Conservation (phyloP, 37 sponge, comb jelly and placozoan genomes). For the Diacarnus erythraeanus region DNA sequence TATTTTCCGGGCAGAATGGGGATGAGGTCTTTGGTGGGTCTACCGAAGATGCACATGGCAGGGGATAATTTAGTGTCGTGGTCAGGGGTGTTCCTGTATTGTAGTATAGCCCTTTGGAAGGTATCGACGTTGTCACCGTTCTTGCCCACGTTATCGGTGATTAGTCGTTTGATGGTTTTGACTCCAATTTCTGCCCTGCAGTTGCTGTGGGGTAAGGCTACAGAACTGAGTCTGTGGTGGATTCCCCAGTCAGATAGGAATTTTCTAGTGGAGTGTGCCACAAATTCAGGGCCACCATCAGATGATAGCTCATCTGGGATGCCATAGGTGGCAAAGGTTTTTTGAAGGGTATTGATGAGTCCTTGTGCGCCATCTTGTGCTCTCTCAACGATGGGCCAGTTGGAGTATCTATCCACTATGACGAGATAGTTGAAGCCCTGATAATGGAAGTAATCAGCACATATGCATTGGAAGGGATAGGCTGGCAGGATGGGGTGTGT, state of each 20-base stretch:
- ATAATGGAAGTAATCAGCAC: constrained; percentile 38
- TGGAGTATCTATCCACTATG: constrained; percentile 41
- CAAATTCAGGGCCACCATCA: constrained; percentile 41
- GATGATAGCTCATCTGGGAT: constrained; percentile 49
- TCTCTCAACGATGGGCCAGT: constrained; percentile 48
- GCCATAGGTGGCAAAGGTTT: constrained; percentile 31
- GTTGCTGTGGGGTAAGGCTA: constrained; percentile 43
- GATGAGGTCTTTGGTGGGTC: too few relatives aligned
- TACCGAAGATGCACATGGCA: too few relatives aligned
- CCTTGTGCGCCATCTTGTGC: constrained; percentile 28
- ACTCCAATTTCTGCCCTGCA: too few relatives aligned
- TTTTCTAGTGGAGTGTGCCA: constrained; percentile 10
- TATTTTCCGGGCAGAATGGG: constrained; percentile 47
- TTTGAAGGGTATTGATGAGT: constrained; percentile 25
- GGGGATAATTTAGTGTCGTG: too few relatives aligned
- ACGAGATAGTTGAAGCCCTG: constrained; percentile 28
- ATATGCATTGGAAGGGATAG: constrained; percentile 50
- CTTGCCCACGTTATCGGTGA: constrained; percentile 29
- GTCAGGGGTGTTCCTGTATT: too few relatives aligned
- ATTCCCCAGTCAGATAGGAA: too few relatives aligned
- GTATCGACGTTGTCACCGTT: constrained; percentile 28
- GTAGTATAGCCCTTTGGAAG: constrained; percentile 30
- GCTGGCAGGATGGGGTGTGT: constrained; percentile 22
- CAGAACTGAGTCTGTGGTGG: constrained; percentile 39
- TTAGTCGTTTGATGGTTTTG: too few relatives aligned